Evolutionary conservation across 2,113 vertebrate species (phyloP).

Genomic region (Hippocampus zosterae): DNA sequence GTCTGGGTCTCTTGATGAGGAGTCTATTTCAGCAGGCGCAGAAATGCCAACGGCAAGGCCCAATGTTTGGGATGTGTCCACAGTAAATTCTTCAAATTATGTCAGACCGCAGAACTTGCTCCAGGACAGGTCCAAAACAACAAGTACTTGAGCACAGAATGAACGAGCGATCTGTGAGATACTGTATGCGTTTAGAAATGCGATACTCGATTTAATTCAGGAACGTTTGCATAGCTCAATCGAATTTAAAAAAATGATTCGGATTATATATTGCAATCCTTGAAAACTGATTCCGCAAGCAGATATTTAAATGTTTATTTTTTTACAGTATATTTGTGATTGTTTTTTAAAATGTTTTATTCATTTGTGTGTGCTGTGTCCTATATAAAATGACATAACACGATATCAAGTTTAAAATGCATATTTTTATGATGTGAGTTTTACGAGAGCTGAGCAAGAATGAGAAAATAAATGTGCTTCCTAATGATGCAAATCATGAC

Average conservation of each 20-base stretch:
- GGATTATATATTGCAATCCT: neutral
- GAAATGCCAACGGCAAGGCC: constrained; percentile 2
- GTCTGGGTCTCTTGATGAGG: constrained; percentile 2
- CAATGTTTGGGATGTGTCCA: constrained; percentile 1
- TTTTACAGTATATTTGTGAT: no score
- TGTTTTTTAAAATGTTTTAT: no score
- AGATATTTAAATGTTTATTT: no score
- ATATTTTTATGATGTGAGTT: no score
- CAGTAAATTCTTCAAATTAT: constrained; percentile 1
- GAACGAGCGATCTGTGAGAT: neutral
- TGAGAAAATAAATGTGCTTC: no score
- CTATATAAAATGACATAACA: no score
- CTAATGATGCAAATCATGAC: no score
- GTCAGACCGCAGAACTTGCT: neutral
- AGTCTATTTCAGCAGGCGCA: constrained; percentile 1
- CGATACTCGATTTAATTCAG: neutral
- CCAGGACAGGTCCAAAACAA: neutral
- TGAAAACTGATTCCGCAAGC: neutral
- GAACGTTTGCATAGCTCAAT: neutral
- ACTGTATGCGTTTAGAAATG: neutral
- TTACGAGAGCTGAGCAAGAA: no score
- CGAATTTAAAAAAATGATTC: neutral
- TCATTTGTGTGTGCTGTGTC: neutral
- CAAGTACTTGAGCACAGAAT: neutral
- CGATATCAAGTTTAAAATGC: no score